Base-by-base conservation (phyloP, 2,113 vertebrate genomes). In the Lynx canadensis region DNA sequence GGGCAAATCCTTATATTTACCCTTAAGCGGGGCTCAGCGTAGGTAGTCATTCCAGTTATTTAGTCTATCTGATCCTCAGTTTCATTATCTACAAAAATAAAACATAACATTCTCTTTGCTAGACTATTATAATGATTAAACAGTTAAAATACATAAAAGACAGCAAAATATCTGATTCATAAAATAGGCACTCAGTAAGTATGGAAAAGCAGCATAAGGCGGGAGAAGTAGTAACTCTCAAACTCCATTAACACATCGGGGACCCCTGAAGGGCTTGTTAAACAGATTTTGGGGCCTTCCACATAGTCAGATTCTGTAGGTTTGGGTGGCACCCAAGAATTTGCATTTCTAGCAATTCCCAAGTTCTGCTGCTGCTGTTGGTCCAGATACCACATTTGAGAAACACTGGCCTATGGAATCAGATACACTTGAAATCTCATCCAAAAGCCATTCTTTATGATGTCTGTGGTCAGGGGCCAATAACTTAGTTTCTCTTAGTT, bases 211-310 rank as follows among this genome's bases (percentile, higher is more conserved):
- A 38, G 11, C 65, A 68, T 11, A 63, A 74, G 27, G 10, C 4
- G 4, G 3, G 31, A n/a, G 6, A 60, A 18, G 27, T 18, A 25
- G 5, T 60, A 29, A 29, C 7, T 31, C 63, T 73, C n/a, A 31
- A 15, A 57, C 7, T 41, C 21, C n/a, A 15, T 2, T 13, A 19
- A 31, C 2, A 0, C 7, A 9, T 15, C 27, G 2, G 1, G 7
- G 16, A 16, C 21, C 16, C 18, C 41, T 2, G 15, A 50, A 60
- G 19, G 14, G 1, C 16, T 41, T 52, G 6, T 48, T 73, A 66
- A 68, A 41, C 10, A 52, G 13, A 33, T 4, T 1, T 23, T 65
- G 41, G 13, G 23, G 10, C 15, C 2, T 7, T 38, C 7, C 33
- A 19, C 14, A 81, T 33, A 25, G 15, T 52, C 66, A 84, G 18